Evolutionary conservation across 2,113 vertebrate genomes (phyloP).

Genomic region (Paedocypris sp.): DNA sequence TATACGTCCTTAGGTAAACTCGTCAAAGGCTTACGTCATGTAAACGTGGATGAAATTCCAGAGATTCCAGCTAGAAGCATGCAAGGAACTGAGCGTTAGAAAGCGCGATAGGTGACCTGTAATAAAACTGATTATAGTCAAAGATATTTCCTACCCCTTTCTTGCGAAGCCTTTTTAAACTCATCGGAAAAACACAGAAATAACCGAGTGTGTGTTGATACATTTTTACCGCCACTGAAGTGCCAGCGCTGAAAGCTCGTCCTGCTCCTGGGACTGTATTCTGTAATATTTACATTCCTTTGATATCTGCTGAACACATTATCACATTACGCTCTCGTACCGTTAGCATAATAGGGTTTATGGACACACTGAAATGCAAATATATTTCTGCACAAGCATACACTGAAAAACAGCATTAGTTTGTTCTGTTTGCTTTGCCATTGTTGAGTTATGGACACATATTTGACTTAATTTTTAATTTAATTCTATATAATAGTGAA

Average conservation of each 20-base stretch:
- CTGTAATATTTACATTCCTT: slow-evolving; percentile 16
- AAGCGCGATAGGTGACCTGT: slow-evolving; percentile 7
- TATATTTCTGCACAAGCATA: not conserved
- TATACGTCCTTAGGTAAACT: not conserved
- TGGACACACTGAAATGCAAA: not conserved
- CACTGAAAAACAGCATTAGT: slow-evolving; percentile 11
- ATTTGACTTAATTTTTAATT: too few species aligned
- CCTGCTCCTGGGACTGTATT: not conserved
- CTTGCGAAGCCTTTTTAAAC: not conserved
- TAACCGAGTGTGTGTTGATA: not conserved
- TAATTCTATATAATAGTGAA: too few species aligned
- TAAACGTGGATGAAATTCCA: not conserved
- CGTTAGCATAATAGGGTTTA: not conserved
- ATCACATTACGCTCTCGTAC: not conserved
- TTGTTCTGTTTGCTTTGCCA: not conserved
- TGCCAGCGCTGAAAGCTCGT: not conserved
- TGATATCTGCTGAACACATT: slow-evolving; percentile 6
- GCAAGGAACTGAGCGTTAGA: not conserved
- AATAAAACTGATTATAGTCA: slow-evolving; percentile 20
- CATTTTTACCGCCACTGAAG: not conserved
- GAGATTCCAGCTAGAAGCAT: too few species aligned
- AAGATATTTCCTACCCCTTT: slow-evolving; percentile 11
- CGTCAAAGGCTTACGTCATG: not conserved
- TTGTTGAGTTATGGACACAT: too few species aligned
- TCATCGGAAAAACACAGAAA: not conserved